Evolutionary conservation across 2,113 vertebrate genomes (phyloP), one percentile per base, ranked within the genome.

Genomic region (Verasper variegatus): DNA sequence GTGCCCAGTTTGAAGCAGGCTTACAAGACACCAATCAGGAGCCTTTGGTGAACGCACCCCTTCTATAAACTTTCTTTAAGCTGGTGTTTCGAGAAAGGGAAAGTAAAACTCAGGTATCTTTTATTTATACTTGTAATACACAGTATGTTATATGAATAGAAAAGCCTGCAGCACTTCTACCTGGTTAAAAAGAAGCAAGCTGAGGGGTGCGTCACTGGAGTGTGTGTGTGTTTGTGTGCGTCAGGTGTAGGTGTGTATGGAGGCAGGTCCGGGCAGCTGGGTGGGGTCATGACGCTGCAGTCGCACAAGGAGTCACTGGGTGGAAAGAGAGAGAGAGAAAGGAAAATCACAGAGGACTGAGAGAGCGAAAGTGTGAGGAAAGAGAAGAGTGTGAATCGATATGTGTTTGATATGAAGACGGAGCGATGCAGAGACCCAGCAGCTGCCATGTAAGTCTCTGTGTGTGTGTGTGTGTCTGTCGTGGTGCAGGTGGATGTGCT

Each of bases 371-470:
- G 62, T 55, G 31, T 57, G 20, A 37, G 73, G 31, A 31, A 31
- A 67, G 74, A 40, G 71, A 69, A 72, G 31, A 83, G 52, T 56
- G n/a, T 56, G 54, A 11, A 51, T 17, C 18, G 20, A 20, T 11
- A 11, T 12, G 40, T 17, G 27, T 75, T 71, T 77, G 70, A 8
- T 66, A 57, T 89, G 84, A 24, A 79, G 31, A 37, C 7, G 37
- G 26, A 82, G 17, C 37, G 8, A 90, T 89, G 89, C 67, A 88
- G 86, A 86, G 90, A 86, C 89, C 92, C 45, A 88, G 80, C 76
- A 92, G 89, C 84, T 93, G 84, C 73, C 74, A 89, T 71, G 92
- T 93, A 88, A 93, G 92, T 90, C 62, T 75, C 26, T 59, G 62
- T 57, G 58, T 31, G 45, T 31, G 31, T 31, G 71, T 63, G 62